These are phyloP conservation scores for Malurus cyaneus DNA, from an alignment of 2,113 vertebrate genomes.

Conservation along the genomic window DNA sequence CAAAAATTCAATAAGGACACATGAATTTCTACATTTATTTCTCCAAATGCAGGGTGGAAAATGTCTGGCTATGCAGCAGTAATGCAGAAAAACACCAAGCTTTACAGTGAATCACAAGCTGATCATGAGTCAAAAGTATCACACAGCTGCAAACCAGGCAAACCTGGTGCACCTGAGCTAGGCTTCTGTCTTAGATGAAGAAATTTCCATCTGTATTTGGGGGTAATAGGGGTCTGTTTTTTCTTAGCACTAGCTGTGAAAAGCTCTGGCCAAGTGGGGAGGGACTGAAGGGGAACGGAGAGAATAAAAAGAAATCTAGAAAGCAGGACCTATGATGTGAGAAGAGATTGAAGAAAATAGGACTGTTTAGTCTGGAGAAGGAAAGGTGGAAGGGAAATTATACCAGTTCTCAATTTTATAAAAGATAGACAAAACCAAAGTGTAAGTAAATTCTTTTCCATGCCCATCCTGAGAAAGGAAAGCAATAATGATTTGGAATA, in stretches of 20 bases:
- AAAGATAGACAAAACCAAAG: background rate
- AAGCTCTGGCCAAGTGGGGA: background rate
- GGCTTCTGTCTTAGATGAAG: background rate
- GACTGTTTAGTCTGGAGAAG: background rate
- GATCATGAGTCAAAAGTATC: background rate
- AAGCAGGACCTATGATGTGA: background rate
- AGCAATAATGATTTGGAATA: background rate
- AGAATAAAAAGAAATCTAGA: background rate
- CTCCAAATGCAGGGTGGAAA: background rate
- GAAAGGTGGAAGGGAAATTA: background rate
- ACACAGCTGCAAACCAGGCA: background rate
- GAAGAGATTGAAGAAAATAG: background rate
- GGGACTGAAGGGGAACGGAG: fast-evolving
- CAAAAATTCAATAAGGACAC: constrained; percentile 9
- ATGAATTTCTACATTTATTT: background rate
- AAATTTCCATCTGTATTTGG: background rate
- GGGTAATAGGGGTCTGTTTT: background rate
- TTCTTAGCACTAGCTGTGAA: background rate
- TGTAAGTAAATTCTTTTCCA: background rate
- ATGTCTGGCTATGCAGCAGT: background rate
- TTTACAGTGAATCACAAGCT: background rate
- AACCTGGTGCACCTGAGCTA: background rate
- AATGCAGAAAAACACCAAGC: background rate
- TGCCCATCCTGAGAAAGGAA: background rate
- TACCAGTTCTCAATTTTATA: background rate